A percentile compares a stretch with the other conserved stretches of the same genome.
These are phyloP conservation scores for Trypoxylus dichotomus DNA, from an alignment of 1,140 invertebrate species.

Conservation along the genomic window DNA sequence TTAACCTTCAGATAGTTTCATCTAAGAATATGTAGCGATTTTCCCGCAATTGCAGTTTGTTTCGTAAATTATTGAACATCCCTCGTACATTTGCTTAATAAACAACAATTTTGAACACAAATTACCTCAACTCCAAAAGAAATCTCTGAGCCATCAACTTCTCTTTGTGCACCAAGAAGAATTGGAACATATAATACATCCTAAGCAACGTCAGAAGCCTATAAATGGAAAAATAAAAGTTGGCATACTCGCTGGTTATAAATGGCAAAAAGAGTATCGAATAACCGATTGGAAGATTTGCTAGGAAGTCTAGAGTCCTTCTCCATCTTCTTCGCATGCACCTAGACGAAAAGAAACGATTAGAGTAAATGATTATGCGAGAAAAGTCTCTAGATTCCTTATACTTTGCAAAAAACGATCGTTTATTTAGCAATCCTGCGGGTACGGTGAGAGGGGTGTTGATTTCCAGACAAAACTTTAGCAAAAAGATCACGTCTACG, in stretches of 20 bases:
- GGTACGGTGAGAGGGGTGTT: background rate
- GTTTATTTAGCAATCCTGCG: conserved; percentile 21
- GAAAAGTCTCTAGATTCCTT: background rate
- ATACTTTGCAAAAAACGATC: conserved; percentile 31
- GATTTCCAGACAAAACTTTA: conserved; percentile 37
- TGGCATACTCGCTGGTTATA: conserved; percentile 41
- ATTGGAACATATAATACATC: conserved; percentile 55
- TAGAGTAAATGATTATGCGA: background rate
- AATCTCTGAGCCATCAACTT: conserved; percentile 53
- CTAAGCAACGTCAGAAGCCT: conserved; percentile 53
- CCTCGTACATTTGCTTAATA: too few species aligned
- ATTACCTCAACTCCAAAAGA: conserved; percentile 54
- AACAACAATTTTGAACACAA: background rate
- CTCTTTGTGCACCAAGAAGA: conserved; percentile 51
- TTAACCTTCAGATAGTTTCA: too few species aligned
- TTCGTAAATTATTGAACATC: too few species aligned
- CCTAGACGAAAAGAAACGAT: background rate
- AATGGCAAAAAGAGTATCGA: conserved; percentile 49
- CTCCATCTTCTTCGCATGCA: conserved; percentile 14
- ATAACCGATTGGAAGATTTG: conserved; percentile 53
- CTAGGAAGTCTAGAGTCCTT: conserved; percentile 49
- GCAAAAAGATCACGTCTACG: conserved; percentile 33
- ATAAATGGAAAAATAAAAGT: conserved; percentile 51
- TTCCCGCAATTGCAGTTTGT: too few species aligned
- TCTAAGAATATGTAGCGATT: too few species aligned